Base-by-base conservation (phyloP, 2,888 invertebrate species). In the Lycophotia porphyrea region DNA sequence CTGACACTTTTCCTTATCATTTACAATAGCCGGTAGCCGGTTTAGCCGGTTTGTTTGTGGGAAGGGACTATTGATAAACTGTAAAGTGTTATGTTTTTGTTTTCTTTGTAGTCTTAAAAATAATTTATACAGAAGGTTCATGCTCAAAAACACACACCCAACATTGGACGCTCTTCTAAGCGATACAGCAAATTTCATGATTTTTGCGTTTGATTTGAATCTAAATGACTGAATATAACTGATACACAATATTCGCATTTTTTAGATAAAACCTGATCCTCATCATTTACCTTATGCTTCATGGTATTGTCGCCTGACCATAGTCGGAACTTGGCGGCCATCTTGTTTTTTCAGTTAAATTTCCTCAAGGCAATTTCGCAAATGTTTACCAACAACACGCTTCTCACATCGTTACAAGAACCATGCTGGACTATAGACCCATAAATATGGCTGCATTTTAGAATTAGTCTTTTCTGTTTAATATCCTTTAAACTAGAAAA, bases 1-100 rank as follows among this genome's bases (percentile, higher is more conserved):
- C 39, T 63, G 75, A 82, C 82, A 84, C 70, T 76, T 80, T 61
- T 44, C 64, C 61, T 49, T 76, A 71, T 71, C 34, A 39, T 65
- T 85, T 73, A 73, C 75, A 75, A 66, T 13, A 58, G 42, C 27
- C n/a, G n/a, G n/a, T n/a, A n/a, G n/a, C n/a, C n/a, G n/a, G n/a
- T n/a, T n/a, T n/a, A n/a, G n/a, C 21, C 36, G 3, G 31, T 27
- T 18, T 34, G 49, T 73, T 55, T 71, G 74, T 68, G 52, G 27
- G 39, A 24, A 74, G 52, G 61, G 69, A 24, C 21, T 42, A 36
- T 55, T 55, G 65, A 63, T 78, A 63, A 60, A 80, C 27, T 69
- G 31, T 42, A 13, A 15, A 24, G 15, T 36, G 36, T 49, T 39
- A n/a, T 8, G 31, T 18, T 60, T 60, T 39, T 3, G 18, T 52